A percentile compares a stretch with the other conserved stretches of the same genome.
Conservation (phyloP, 1,140 invertebrate species). For the Phymastichus coffea region DNA sequence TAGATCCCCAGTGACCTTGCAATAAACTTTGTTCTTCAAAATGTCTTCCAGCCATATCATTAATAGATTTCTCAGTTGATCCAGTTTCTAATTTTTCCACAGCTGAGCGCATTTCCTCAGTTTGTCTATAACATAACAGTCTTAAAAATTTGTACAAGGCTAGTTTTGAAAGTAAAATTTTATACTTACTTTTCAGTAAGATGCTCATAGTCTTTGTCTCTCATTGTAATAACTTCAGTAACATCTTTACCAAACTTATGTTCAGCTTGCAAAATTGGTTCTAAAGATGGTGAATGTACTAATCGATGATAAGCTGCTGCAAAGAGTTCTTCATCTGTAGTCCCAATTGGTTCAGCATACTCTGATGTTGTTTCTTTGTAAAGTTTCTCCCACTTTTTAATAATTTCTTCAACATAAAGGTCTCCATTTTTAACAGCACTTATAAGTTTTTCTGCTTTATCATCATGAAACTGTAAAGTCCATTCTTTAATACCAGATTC, state of each 20-base stretch:
- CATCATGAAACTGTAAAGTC: conserved; percentile 59
- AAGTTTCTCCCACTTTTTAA: conserved; percentile 68
- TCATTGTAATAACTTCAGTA: conserved; percentile 64
- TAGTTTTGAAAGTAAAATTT: conserved; percentile 13
- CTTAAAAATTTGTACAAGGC: background rate
- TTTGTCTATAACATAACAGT: conserved; percentile 61
- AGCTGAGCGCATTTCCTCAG: conserved; percentile 75
- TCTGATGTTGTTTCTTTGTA: conserved; percentile 69
- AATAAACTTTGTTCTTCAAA: conserved; percentile 76
- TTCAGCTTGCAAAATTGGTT: conserved; percentile 76
- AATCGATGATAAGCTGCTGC: conserved; percentile 78
- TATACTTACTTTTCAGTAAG: conserved; percentile 64
- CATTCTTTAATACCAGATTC: conserved; percentile 55
- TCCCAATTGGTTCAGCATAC: conserved; percentile 68
- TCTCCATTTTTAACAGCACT: conserved; percentile 57
- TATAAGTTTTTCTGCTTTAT: conserved; percentile 58
- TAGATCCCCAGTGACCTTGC: conserved; percentile 75
- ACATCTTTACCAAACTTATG: conserved; percentile 75
- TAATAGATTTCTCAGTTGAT: conserved; percentile 76
- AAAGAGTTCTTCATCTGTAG: conserved; percentile 75
- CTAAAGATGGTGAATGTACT: conserved; percentile 78
- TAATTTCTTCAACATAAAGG: conserved; percentile 67
- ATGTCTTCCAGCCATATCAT: conserved; percentile 71
- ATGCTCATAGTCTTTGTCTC: conserved; percentile 66
- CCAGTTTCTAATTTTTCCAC: conserved; percentile 65